Evolutionary conservation across 2,888 invertebrate genomes (phyloP).

Genomic region (Megamerina dolium): DNA sequence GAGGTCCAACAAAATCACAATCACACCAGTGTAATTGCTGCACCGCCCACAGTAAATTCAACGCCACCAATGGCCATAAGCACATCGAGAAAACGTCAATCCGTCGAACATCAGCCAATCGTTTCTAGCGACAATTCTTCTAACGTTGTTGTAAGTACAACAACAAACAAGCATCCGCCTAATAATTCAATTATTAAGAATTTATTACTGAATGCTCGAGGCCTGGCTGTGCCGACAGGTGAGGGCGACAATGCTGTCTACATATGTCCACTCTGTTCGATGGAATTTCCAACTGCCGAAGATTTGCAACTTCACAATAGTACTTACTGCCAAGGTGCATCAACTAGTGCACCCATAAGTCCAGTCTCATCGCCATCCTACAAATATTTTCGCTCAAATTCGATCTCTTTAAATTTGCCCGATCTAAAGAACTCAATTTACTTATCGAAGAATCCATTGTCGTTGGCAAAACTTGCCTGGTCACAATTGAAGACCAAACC

Average conservation of each 20-base stretch:
- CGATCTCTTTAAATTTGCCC: conserved; percentile 55
- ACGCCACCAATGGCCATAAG: neutral
- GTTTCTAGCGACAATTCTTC: conserved; percentile 18
- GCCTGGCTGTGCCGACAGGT: conserved; percentile 49
- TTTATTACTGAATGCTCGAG: conserved; percentile 64
- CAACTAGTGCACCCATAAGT: conserved; percentile 45
- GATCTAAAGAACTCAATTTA: conserved; percentile 50
- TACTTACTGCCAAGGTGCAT: conserved; percentile 71
- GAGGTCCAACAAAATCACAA: neutral
- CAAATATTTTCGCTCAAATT: conserved; percentile 56
- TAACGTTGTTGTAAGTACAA: conserved; percentile 8
- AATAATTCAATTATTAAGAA: conserved; percentile 72
- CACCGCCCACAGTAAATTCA: conserved; percentile 5
- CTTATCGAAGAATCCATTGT: conserved; percentile 39
- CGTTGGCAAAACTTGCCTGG: conserved; percentile 46
- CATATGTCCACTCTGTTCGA: conserved; percentile 71
- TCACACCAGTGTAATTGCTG: neutral
- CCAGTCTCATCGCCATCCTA: conserved; percentile 47
- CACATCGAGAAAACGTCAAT: conserved; percentile 30
- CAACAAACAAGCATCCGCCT: conserved; percentile 47
- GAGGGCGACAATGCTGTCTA: conserved; percentile 60
- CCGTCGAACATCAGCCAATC: conserved; percentile 25
- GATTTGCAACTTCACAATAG: conserved; percentile 74
- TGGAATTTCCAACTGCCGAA: conserved; percentile 72
- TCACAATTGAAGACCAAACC: conserved; percentile 52